These are phyloP conservation scores for Boleophthalmus pectinirostris DNA, from an alignment of 2,113 vertebrate genomes.

Conservation along the genomic window DNA sequence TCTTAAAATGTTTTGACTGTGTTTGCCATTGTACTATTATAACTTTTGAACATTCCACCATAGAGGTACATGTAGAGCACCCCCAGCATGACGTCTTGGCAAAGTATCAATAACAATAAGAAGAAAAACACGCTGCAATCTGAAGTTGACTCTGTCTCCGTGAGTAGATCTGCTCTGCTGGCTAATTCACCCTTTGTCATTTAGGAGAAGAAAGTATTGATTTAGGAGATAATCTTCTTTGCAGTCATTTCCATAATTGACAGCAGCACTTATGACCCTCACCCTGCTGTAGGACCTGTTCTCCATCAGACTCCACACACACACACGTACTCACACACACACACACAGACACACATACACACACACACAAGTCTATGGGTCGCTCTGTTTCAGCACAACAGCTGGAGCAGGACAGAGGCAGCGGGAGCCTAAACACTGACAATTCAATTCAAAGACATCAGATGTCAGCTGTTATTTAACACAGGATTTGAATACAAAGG, in stretches of 20 bases:
- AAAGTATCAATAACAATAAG: no score
- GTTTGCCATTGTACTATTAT: no score
- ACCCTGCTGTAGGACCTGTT: slow-evolving; percentile 31
- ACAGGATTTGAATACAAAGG: neutral
- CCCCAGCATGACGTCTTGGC: no score
- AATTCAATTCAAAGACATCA: slow-evolving; percentile 9
- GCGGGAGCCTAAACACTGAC: slow-evolving; percentile 28
- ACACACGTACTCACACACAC: neutral
- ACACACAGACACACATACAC: neutral
- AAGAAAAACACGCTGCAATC: neutral
- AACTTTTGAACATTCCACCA: no score
- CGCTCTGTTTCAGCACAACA: slow-evolving; percentile 22
- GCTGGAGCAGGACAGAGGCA: slow-evolving; percentile 20
- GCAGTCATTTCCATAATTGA: slow-evolving; percentile 47
- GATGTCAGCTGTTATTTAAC: slow-evolving; percentile 5
- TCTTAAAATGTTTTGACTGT: no score
- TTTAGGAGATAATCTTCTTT: slow-evolving; percentile 35
- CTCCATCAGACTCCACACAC: slow-evolving; percentile 31
- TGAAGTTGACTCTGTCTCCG: neutral
- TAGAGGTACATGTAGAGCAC: no score
- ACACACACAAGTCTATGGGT: neutral
- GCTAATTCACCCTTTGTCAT: slow-evolving; percentile 24
- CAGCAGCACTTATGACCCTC: slow-evolving; percentile 38
- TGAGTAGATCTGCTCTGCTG: neutral
- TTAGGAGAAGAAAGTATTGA: slow-evolving; percentile 40